These are phyloP conservation scores for Drosophila leonis DNA, from an alignment of 2,888 invertebrate species.

Conservation along the genomic window DNA sequence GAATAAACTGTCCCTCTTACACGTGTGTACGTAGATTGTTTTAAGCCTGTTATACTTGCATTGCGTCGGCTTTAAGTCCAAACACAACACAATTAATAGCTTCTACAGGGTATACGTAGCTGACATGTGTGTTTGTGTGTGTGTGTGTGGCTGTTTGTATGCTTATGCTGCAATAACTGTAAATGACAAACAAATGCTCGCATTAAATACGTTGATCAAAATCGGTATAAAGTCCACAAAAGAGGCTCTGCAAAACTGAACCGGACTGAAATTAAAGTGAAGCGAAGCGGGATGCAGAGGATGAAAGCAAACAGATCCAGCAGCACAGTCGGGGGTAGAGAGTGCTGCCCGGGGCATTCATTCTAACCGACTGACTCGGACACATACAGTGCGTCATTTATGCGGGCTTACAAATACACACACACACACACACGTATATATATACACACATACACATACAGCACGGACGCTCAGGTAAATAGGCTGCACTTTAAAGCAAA, in stretches of 20 bases:
- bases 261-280: constrained; percentile 12
- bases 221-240: constrained; percentile 53
- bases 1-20: too few species aligned
- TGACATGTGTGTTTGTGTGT: background rate
- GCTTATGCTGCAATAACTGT: constrained; percentile 53
- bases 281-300: background rate
- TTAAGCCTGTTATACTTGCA: too few species aligned
- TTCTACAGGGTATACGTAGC: too few species aligned
- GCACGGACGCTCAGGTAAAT: constrained; percentile 55
- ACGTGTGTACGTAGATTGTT: too few species aligned
- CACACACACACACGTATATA: constrained; percentile 2
- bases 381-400: constrained; percentile 61
- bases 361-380: constrained; percentile 33
- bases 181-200: constrained; percentile 62
- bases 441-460: background rate
- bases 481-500: constrained; percentile 71
- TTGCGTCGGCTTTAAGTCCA: too few species aligned
- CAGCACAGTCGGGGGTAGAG: background rate
- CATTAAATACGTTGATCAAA: constrained; percentile 68
- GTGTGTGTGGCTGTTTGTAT: constrained; percentile 17
- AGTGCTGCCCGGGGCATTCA: constrained; percentile 15
- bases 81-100: too few species aligned
- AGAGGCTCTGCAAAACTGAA: background rate
- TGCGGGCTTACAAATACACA: constrained; percentile 54
- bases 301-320: constrained; percentile 4